Evolutionary conservation across 2,113 vertebrate species (phyloP).

Genomic region (Cairina moschata): DNA sequence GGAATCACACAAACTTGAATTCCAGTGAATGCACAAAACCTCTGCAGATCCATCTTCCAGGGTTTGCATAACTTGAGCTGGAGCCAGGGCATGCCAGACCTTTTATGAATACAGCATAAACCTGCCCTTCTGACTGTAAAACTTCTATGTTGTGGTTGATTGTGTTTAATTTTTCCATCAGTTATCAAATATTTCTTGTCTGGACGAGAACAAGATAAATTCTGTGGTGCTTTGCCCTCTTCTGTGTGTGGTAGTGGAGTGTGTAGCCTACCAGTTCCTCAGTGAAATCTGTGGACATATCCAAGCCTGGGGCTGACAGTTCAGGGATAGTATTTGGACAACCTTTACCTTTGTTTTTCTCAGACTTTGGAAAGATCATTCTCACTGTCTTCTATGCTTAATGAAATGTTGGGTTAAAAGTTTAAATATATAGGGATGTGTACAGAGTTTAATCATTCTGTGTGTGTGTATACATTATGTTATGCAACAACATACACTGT

Average conservation of each 20-base stretch:
- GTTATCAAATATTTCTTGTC: neutral
- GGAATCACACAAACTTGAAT: no score
- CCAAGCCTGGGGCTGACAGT: accelerated
- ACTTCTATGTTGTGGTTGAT: neutral
- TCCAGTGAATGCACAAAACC: neutral
- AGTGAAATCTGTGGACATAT: neutral
- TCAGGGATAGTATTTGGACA: neutral
- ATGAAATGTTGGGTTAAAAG: neutral
- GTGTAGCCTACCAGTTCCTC: neutral
- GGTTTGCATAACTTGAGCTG: neutral
- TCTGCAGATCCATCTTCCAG: neutral
- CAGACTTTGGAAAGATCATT: neutral
- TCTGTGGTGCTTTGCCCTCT: accelerated
- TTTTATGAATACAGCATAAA: neutral
- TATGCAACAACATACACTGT: neutral
- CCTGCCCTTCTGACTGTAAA: neutral
- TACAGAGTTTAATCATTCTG: neutral
- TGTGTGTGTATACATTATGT: neutral
- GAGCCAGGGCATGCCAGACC: neutral
- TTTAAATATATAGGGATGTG: neutral
- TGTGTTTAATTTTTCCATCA: neutral
- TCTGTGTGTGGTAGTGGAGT: accelerated
- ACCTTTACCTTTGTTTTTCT: neutral
- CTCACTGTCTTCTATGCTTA: neutral
- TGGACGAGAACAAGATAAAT: neutral